These are phyloP conservation scores for Cheilosia variabilis DNA, from an alignment of 2,888 invertebrate genomes.

Conservation along the genomic window DNA sequence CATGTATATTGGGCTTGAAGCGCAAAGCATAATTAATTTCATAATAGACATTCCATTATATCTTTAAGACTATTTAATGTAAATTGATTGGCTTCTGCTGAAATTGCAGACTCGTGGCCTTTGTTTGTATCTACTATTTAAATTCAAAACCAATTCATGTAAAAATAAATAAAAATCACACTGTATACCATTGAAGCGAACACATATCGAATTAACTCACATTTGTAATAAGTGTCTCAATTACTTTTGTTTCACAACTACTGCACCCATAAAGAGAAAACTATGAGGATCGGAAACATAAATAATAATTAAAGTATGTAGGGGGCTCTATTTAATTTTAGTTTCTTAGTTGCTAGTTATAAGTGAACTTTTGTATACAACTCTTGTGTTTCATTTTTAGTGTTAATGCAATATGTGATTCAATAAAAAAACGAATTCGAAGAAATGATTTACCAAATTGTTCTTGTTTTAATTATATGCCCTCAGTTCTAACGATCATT, in stretches of 20 bases:
- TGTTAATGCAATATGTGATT: conserved; percentile 72
- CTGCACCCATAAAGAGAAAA: conserved; percentile 29
- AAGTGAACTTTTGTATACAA: conserved; percentile 66
- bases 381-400: conserved; percentile 57
- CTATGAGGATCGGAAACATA: conserved; percentile 34
- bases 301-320: conserved; percentile 20
- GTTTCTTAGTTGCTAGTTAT: conserved; percentile 54
- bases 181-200: conserved; percentile 32
- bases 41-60: conserved; percentile 35
- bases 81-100: conserved; percentile 2
- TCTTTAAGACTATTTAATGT: conserved; percentile 50
- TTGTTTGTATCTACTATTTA: conserved; percentile 46
- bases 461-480: background rate
- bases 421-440: conserved; percentile 59
- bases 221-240: conserved; percentile 24
- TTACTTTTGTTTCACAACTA: conserved; percentile 16
- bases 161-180: background rate
- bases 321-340: conserved; percentile 70
- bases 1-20: conserved; percentile 86
- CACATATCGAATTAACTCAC: conserved; percentile 37
- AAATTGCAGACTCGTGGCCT: conserved; percentile 12
- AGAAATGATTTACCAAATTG: conserved; percentile 54
- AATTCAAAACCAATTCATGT: conserved; percentile 51
- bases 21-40: conserved; percentile 81
- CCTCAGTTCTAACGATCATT: too few species aligned